Percentiles rank a stretch among this genome's conserved stretches.
Evolutionary conservation across 2,113 vertebrate genomes (phyloP).

Genomic region (Hippocampus mohnikei): DNA sequence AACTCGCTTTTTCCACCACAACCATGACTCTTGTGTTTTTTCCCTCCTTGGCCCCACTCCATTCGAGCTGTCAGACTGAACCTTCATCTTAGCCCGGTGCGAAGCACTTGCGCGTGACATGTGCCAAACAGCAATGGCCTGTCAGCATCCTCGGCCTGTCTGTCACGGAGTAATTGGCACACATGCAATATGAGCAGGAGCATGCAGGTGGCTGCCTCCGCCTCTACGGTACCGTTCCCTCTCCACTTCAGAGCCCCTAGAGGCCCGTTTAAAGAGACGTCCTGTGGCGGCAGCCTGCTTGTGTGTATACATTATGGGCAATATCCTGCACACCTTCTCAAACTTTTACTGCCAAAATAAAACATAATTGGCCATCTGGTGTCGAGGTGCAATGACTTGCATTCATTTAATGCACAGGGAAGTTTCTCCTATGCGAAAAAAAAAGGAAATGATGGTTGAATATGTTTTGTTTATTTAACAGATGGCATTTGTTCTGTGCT

Average conservation of each 20-base stretch:
- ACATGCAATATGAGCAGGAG: conserved; percentile 61
- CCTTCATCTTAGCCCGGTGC: conserved; percentile 46
- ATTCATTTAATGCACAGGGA: conserved; percentile 61
- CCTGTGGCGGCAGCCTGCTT: conserved; percentile 62
- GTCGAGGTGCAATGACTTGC: conserved; percentile 58
- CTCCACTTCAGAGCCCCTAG: conserved; percentile 64
- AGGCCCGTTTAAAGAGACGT: conserved; percentile 66
- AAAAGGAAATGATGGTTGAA: conserved; percentile 40
- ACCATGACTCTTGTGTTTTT: conserved; percentile 50
- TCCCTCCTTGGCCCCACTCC: conserved; percentile 60
- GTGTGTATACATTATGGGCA: conserved; percentile 75
- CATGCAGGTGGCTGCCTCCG: conserved; percentile 70
- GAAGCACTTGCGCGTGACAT: conserved; percentile 70
- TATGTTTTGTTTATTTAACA: conserved; percentile 75
- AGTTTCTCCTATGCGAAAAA: conserved; percentile 39
- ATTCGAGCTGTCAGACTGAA: conserved; percentile 65
- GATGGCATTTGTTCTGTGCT: conserved; percentile 74
- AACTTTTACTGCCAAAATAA: conserved; percentile 76
- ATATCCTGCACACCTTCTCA: conserved; percentile 71
- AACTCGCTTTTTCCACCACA: conserved; percentile 18
- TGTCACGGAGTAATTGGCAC: conserved; percentile 75
- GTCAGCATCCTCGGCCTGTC: conserved; percentile 67
- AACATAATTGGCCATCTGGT: conserved; percentile 79
- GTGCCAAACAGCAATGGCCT: conserved; percentile 70
- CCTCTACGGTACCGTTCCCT: conserved; percentile 56